Evolutionary conservation across 2,797 vertebrate species (phyloP), one percentile per base, ranked within the genome.

Genomic region (Ara ararauna): DNA sequence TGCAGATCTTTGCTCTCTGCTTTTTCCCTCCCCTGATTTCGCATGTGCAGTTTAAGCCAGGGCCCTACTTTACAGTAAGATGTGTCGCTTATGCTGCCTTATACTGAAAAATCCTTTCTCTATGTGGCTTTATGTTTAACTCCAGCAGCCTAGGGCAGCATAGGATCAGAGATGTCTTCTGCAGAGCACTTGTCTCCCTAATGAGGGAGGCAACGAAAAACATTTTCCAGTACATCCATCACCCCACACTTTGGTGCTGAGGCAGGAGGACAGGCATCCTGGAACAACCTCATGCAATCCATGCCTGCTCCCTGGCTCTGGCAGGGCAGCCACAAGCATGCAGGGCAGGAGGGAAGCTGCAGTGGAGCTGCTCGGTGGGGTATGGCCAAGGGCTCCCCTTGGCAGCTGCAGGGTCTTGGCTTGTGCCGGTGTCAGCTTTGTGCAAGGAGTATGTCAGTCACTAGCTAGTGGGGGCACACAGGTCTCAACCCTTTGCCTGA

Each of bases 371-470:
- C 94, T 77, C 0, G 0, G 13, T 61, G 47, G 34, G 73, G 18
- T 47, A 50, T 1, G 4, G 84, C 74, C 11, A 1, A 1, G 74
- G 44, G 44, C 83, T 66, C 10, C 65, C 60, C 78, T 53, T 7
- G 90, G 89, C 75, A 48, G 86, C 93, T 73, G 32, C 67, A 68
- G 71, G 82, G 62, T 40, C 80, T 84, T 1, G 0, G 78, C 91
- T 90, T 90, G 85, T 96, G 3, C 85, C 29, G 58, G 56, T 93
- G 96, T 91, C 97, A 94, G 68, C 54, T 47, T 14, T n/a, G 38
- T 79, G 80, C 77, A 60, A 15, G 53, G 36, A 72, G 54, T 4
- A 15, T 47, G 90, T 84, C 97, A 95, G 64, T 96, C 96, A 97
- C 87, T 89, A 95, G 21, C 91, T 62, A 4, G 26, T 6, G 36